phyloP scores from a whole-genome alignment of 2,888 invertebrate genomes.

The Pardosa pseudoannulata region DNA sequence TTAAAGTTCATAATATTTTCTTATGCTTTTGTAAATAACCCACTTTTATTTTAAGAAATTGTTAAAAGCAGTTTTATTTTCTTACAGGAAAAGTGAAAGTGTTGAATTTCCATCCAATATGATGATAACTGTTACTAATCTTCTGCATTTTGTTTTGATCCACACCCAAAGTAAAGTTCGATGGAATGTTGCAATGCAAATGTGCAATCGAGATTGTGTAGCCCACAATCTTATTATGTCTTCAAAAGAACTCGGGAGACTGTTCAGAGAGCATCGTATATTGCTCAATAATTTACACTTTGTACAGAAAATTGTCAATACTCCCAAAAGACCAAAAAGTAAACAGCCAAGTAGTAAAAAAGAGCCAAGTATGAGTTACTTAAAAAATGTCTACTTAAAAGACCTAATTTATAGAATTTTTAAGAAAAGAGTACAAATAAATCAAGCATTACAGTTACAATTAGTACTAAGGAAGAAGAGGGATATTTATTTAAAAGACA shows the following conservation, averaged over 20 bases:
- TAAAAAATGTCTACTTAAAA: constrained; percentile 46
- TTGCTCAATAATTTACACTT: constrained; percentile 55
- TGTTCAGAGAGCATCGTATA: constrained; percentile 41
- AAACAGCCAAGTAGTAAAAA: neutral
- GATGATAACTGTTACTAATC: constrained; percentile 83
- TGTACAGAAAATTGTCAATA: constrained; percentile 40
- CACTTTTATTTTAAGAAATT: no score
- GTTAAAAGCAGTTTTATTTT: no score
- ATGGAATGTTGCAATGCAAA: constrained; percentile 59
- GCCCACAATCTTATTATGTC: constrained; percentile 64
- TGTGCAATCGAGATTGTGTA: constrained; percentile 71
- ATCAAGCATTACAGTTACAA: constrained; percentile 38
- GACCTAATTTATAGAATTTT: constrained; percentile 33
- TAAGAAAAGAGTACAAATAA: constrained; percentile 46
- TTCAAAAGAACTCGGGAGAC: constrained; percentile 30
- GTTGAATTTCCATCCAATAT: constrained; percentile 83
- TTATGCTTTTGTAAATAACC: no score
- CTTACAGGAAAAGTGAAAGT: constrained; percentile 83
- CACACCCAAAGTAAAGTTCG: constrained; percentile 71
- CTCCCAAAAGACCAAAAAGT: constrained; percentile 8
- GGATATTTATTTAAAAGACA: constrained; percentile 21
- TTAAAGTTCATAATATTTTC: no score
- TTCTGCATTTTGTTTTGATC: constrained; percentile 84
- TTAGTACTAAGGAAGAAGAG: constrained; percentile 39
- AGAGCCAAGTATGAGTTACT: constrained; percentile 37